phyloP scores from a whole-genome alignment of 2,797 vertebrate genomes.

The Austrolebias charrua region DNA sequence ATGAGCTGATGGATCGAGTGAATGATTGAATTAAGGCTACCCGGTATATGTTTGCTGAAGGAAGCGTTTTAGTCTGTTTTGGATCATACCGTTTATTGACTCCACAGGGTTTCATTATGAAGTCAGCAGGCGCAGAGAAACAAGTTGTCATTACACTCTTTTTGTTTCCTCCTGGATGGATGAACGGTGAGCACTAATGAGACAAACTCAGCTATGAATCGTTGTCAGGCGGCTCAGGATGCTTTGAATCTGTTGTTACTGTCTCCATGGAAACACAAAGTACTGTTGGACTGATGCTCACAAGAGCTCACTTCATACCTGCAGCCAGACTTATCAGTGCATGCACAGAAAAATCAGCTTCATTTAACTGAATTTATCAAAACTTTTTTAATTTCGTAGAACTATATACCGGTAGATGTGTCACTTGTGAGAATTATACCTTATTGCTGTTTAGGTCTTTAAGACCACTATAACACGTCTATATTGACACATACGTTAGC shows the following conservation, averaged over 20 bases:
- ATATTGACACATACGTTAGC: too few species aligned
- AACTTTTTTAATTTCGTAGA: too few species aligned
- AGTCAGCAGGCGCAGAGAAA: conserved; percentile 14
- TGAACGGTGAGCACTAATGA: conserved; percentile 2
- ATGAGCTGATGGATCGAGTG: conserved; percentile 1
- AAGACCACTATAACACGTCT: too few species aligned
- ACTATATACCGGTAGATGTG: too few species aligned
- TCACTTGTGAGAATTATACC: too few species aligned
- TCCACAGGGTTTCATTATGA: background rate
- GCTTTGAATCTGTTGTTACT: background rate
- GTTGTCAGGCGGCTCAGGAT: conserved; percentile 9
- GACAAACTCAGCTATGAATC: conserved; percentile 12
- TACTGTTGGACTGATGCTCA: background rate
- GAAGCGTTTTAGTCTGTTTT: conserved; percentile 8
- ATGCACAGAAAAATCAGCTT: too few species aligned
- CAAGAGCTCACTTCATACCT: background rate
- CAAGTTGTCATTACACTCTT: conserved; percentile 14
- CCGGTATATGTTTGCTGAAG: conserved; percentile 6
- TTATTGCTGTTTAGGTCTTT: too few species aligned
- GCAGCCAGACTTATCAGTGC: background rate
- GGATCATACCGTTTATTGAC: conserved; percentile 19
- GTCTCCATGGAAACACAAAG: background rate
- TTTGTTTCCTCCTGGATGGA: conserved; percentile 25
- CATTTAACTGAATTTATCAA: too few species aligned
- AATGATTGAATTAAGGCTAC: conserved; percentile 5